phyloP scores from a whole-genome alignment of 2,888 invertebrate genomes.

The Furcula furcula region DNA sequence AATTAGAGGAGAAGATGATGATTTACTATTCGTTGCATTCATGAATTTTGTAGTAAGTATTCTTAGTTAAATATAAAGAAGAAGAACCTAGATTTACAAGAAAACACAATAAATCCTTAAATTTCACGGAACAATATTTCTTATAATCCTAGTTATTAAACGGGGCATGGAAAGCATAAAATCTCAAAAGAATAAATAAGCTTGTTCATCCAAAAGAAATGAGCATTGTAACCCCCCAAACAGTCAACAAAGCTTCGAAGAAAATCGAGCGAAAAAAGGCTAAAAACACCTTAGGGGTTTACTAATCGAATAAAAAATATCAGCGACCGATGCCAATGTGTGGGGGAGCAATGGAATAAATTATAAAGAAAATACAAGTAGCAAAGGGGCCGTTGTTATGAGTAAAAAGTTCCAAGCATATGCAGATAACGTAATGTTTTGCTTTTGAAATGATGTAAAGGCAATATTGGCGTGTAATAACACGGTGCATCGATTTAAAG shows the following conservation, averaged over 20 bases:
- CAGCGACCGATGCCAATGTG: constrained; percentile 81
- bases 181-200: constrained; percentile 67
- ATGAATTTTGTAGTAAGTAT: too few species aligned
- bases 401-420: constrained; percentile 70
- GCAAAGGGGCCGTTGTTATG: constrained; percentile 72
- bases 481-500: constrained; percentile 32
- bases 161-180: constrained; percentile 25
- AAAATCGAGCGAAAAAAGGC: constrained; percentile 83
- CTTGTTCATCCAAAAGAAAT: constrained; percentile 78
- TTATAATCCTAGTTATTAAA: constrained; percentile 16
- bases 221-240: constrained; percentile 76
- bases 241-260: constrained; percentile 82
- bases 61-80: too few species aligned
- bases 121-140: neutral
- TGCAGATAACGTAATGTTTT: constrained; percentile 63
- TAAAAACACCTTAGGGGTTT: constrained; percentile 83
- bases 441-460: constrained; percentile 54
- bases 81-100: too few species aligned
- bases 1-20: too few species aligned
- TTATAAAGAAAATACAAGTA: constrained; percentile 81
- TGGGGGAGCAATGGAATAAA: constrained; percentile 80
- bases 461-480: constrained; percentile 48
- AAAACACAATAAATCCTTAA: too few species aligned
- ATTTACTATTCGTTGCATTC: too few species aligned
- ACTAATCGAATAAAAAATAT: constrained; percentile 84